Evolutionary conservation across 2,888 invertebrate genomes (phyloP).

Genomic region (Mimachlamys varia): DNA sequence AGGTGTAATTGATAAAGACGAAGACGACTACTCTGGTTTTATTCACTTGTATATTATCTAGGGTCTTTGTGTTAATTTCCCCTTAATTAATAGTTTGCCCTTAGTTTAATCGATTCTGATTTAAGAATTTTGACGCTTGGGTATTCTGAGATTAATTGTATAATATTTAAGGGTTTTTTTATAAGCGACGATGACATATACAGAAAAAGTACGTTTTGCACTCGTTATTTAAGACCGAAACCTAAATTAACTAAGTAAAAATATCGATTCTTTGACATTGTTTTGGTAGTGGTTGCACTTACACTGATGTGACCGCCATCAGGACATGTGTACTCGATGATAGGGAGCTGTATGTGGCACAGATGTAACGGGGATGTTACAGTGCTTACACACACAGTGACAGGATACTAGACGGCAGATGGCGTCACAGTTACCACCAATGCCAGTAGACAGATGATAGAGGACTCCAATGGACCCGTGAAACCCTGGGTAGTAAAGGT

Average conservation of each 20-base stretch:
- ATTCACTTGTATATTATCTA: no score
- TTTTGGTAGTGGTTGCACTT: neutral
- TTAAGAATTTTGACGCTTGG: no score
- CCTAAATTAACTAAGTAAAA: neutral
- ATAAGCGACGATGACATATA: no score
- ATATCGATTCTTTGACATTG: neutral
- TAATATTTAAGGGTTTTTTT: no score
- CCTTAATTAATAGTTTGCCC: no score
- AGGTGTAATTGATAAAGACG: no score
- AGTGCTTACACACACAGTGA: neutral
- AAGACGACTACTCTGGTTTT: no score
- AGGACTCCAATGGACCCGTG: neutral
- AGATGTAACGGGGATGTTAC: neutral
- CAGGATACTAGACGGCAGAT: neutral
- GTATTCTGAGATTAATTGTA: no score
- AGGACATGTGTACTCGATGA: no score
- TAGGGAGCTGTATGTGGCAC: neutral
- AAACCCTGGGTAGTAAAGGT: neutral
- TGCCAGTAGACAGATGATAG: neutral
- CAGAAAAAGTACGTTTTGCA: no score
- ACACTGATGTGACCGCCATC: neutral
- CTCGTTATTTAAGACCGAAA: neutral
- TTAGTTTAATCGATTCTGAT: no score
- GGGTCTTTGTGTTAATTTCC: no score
- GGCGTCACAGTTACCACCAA: neutral